Evolutionary conservation across 2,797 vertebrate genomes (phyloP), one percentile per base, ranked within the genome.

Genomic region (Acipenser ruthenus): DNA sequence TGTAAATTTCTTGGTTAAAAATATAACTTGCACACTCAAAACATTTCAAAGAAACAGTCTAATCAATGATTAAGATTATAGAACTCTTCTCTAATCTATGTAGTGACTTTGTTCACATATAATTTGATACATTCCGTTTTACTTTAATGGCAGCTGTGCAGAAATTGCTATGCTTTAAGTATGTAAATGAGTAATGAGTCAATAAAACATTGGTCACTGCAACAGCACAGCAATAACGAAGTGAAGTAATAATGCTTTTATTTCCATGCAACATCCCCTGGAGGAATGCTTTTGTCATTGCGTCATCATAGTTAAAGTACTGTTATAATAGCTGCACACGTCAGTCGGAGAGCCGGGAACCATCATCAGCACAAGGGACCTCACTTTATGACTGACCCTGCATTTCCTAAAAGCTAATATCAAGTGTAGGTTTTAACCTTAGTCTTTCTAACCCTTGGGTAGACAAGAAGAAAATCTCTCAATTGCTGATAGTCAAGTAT

Each of bases 291-390:
- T 23, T 49, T 47, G 62, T 48, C 59, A 67, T 50, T 7, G 61
- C 48, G 37, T 55, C 15, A 66, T 52, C 70, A 55, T 56, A 69
- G 58, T 62, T 65, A 8, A 9, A 68, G 48, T 60, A 63, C 65
- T 61, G 37, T 70, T 68, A 77, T 77, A 75, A 77, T 68, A 73
- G 72, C 68, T 71, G 68, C 71, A 37, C 47, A 18, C 68, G 71
- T 37, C 68, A 70, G 66, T 68, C 58, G 37, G 60, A 50, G 37
- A 62, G 66, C 58, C 52, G 65, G 59, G 56, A 37, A 37, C 37
- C 37, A 37, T 37, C 37, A 0, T 37, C 37, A 37, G 37, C 37
- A 37, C 37, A 37, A 10, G 18, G 18, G 18, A 37, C 18, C 18
- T 62, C 18, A 62, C 15, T 62, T 23, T 62, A 62, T 62, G 37